Conservation (phyloP, 2,797 vertebrate species). For the Orestias chungarensis region DNA sequence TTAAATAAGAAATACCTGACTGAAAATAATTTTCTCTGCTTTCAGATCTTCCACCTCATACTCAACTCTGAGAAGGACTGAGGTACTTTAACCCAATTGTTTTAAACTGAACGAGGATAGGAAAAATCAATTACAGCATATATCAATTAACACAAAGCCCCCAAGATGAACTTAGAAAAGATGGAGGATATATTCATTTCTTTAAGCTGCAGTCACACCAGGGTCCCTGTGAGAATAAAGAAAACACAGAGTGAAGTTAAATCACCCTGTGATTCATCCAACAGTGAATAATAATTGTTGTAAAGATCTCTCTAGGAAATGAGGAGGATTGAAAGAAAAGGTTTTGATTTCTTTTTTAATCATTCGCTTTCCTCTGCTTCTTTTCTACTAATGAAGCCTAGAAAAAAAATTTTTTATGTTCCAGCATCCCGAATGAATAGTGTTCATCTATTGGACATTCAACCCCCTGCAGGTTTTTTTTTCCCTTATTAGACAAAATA, state of each 20-base stretch:
- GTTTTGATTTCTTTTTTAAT: not conserved
- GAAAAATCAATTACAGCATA: constrained; percentile 27
- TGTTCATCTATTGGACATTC: not conserved
- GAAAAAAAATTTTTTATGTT: not conserved
- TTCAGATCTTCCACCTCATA: not conserved
- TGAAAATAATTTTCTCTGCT: not conserved
- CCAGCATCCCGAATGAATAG: not conserved
- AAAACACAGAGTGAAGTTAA: not conserved
- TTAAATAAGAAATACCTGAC: too few species aligned
- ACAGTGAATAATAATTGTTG: constrained; percentile 3
- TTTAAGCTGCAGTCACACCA: constrained; percentile 14
- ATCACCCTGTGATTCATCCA: not conserved
- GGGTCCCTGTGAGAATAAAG: not conserved
- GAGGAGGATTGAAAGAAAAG: not conserved
- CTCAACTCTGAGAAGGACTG: constrained; percentile 21
- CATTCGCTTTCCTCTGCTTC: not conserved
- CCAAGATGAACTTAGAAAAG: constrained; percentile 20
- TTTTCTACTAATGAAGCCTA: not conserved
- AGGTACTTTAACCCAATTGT: constrained; percentile 35
- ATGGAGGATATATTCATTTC: constrained; percentile 12
- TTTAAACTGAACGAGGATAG: constrained; percentile 15
- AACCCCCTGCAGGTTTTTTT: too few species aligned
- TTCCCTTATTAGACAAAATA: too few species aligned
- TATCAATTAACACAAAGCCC: constrained; percentile 35
- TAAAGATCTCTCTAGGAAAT: not conserved